These are phyloP conservation scores for Nesometra sesokonis DNA, from an alignment of 35 echinoderm and acorn worm genomes.

Conservation along the genomic window DNA sequence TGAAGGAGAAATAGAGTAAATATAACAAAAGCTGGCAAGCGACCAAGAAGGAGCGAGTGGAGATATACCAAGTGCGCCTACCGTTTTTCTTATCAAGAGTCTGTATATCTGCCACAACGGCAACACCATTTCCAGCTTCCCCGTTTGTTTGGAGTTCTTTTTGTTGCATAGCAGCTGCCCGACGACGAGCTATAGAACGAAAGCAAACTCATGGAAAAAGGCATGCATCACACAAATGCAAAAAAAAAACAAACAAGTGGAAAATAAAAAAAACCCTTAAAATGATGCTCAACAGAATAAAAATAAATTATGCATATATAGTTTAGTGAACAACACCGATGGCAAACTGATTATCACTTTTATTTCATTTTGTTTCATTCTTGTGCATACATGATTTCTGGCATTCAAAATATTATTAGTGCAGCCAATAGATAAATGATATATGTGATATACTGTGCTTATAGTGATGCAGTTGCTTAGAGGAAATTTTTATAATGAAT, in stretches of 20 bases:
- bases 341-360: not conserved
- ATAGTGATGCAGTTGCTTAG: not conserved
- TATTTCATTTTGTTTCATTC: not conserved
- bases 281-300: not conserved
- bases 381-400: not conserved
- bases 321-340: not conserved
- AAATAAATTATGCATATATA: not conserved
- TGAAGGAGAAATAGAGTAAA: not conserved
- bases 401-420: not conserved
- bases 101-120: not conserved
- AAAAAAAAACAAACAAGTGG: constrained; percentile 3
- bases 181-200: constrained; percentile 45
- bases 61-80: not conserved
- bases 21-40: not conserved
- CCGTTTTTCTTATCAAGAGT: not conserved
- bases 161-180: constrained; percentile 47
- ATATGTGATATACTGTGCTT: not conserved
- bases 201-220: constrained; percentile 11
- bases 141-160: constrained; percentile 36
- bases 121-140: constrained; percentile 4
- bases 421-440: not conserved
- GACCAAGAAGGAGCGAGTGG: not conserved
- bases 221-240: constrained; percentile 22
- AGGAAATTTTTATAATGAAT: not conserved
- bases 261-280: not conserved